Evolutionary conservation across 2,113 vertebrate species (phyloP).

Genomic region (Otus sunia): DNA sequence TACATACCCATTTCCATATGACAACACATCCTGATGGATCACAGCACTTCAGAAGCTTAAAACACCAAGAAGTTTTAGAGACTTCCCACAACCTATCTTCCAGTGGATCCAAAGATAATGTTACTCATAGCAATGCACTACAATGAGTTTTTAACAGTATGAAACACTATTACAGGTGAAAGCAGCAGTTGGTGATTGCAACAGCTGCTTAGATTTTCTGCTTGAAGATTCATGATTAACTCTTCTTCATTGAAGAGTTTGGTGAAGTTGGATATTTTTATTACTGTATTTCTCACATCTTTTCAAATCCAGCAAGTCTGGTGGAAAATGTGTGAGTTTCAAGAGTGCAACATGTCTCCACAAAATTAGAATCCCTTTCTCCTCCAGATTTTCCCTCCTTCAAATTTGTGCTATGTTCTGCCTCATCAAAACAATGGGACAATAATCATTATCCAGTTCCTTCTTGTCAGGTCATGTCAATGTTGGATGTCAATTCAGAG

Average conservation of each 20-base stretch:
- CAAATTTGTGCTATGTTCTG: background rate
- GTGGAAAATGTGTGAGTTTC: constrained; percentile 44
- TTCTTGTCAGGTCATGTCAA: background rate
- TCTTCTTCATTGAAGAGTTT: constrained; percentile 43
- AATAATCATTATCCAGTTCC: background rate
- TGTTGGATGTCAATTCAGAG: background rate
- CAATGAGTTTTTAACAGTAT: constrained; percentile 25
- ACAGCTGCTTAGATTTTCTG: constrained; percentile 66
- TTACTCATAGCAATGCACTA: background rate
- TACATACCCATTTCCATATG: background rate
- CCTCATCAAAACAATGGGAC: background rate
- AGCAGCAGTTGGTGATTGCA: constrained; percentile 58
- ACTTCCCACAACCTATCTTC: constrained; percentile 13
- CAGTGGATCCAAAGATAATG: background rate
- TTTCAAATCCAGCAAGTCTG: constrained; percentile 53
- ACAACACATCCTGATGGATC: background rate
- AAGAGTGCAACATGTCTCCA: background rate
- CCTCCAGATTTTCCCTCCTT: background rate
- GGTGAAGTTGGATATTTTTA: constrained; percentile 46
- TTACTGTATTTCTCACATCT: constrained; percentile 45
- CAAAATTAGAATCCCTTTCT: constrained; percentile 19
- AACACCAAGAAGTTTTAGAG: background rate
- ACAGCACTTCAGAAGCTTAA: constrained; percentile 27
- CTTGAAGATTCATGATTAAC: constrained; percentile 63
- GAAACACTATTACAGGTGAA: constrained; percentile 47